Base-by-base conservation (phyloP, 2,797 vertebrate species). In the Alexandromys oeconomus region DNA sequence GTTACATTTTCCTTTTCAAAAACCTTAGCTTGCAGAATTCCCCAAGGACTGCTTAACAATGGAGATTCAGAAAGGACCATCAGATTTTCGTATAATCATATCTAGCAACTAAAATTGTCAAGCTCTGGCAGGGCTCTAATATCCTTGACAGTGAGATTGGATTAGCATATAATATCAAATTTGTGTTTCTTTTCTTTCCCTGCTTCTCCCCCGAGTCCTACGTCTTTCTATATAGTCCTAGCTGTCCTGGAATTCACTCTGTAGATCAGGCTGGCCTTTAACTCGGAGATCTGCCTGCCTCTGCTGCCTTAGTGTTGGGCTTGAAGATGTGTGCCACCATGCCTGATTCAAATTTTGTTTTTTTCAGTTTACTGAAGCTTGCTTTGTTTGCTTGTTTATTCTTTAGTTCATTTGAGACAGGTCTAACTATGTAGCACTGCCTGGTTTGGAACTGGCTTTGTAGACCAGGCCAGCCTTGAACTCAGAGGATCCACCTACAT, bases 1-100 rank as follows among this genome's bases (percentile, higher is more conserved):
- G 57, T 92, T 88, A 63, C 43, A 1, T 86, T 81, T 87, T 90
- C 65, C 71, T 82, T 79, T 79, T 80, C 37, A 71, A 84, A 63
- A 94, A 85, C 23, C 77, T 81, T 65, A 93, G 51, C 71, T 97
- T 95, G 54, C 46, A 88, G 87, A 95, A 94, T 87, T 74, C 51
- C 46, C 31, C 79, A 91, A 59, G 74, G 90, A 54, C 37, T 88
- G 61, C 57, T 61, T 6, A 82, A 57, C 82, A 94, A 54, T 48
- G 40, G 37, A 89, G 71, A 65, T 74, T 23, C 54, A 80, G 73
- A 91, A 82, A 69, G 54, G 61, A 87, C 40, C n/a, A 34, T 69
- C 82, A 37, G 92, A 86, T 96, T 95, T 93, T 71, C 46, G n/a
- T 13, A 46, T 87, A 14, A 71, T 71, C 74, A 21, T 87, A 1